Percentiles rank a stretch among this genome's conserved stretches.
Evolutionary conservation across 2,797 vertebrate species (phyloP).

Genomic region (Sciurus vulgaris): DNA sequence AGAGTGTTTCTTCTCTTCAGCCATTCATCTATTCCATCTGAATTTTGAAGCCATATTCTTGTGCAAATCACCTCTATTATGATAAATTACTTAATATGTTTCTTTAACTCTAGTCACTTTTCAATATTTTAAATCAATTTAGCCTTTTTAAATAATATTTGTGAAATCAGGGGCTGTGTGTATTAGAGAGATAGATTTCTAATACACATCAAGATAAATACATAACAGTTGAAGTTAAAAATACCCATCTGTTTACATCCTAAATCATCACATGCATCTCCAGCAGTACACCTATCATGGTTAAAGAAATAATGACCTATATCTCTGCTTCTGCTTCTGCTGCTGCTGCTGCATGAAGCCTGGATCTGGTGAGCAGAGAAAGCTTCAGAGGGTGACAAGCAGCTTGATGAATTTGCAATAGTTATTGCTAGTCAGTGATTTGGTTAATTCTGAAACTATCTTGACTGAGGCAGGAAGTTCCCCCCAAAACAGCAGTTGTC

Average conservation of each 20-base stretch:
- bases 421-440: background rate
- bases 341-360: background rate
- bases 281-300: background rate
- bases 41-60: conserved; percentile 57
- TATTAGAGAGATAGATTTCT: conserved; percentile 22
- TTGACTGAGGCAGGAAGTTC: background rate
- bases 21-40: conserved; percentile 1
- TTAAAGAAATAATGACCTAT: conserved; percentile 59
- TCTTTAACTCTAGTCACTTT: conserved; percentile 59
- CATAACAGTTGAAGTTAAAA: conserved; percentile 19
- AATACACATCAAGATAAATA: conserved; percentile 52
- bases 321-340: background rate
- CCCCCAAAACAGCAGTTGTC: background rate
- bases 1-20: conserved; percentile 5
- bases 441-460: background rate
- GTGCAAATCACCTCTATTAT: conserved; percentile 5
- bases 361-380: background rate
- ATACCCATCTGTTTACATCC: conserved; percentile 13
- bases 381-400: background rate
- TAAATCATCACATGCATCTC: conserved; percentile 18
- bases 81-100: conserved; percentile 66
- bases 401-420: background rate
- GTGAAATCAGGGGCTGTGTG: conserved; percentile 29
- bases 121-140: conserved; percentile 65
- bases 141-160: conserved; percentile 57